phyloP scores from a whole-genome alignment of 2,113 vertebrate genomes.

The human (Homo sapiens) region DNA sequence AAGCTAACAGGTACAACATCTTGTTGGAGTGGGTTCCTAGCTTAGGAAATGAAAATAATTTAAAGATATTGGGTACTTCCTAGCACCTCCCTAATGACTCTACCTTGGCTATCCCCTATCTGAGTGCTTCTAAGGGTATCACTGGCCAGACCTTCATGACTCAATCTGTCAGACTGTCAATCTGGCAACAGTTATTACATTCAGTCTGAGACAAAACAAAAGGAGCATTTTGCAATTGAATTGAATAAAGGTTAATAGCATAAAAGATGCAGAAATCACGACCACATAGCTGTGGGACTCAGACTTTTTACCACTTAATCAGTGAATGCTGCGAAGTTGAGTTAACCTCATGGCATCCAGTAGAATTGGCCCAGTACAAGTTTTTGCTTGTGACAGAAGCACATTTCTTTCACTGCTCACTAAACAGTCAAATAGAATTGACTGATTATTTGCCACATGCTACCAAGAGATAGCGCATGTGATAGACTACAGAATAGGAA shows the following conservation, averaged over 20 bases:
- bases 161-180: slow-evolving; percentile 30
- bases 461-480: slow-evolving; percentile 12
- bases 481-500: slow-evolving; percentile 37
- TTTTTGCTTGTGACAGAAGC: slow-evolving; percentile 50
- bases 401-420: slow-evolving; percentile 43
- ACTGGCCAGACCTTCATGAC: not conserved
- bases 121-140: not conserved
- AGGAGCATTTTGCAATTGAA: slow-evolving; percentile 54
- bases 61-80: not conserved
- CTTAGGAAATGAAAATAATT: not conserved
- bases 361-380: slow-evolving; percentile 38
- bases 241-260: slow-evolving; percentile 64
- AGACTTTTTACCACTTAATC: slow-evolving; percentile 53
- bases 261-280: slow-evolving; percentile 58
- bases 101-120: not conserved
- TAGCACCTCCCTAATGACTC: not conserved
- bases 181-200: slow-evolving; percentile 59
- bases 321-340: slow-evolving; percentile 44
- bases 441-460: slow-evolving; percentile 53
- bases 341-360: slow-evolving; percentile 51
- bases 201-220: slow-evolving; percentile 56
- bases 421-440: slow-evolving; percentile 53
- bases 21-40: not conserved
- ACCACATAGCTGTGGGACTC: slow-evolving; percentile 24
- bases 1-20: not conserved